Evolutionary conservation across 2,113 vertebrate genomes (phyloP), one percentile per base, ranked within the genome.

Genomic region (Carassius gibelio): DNA sequence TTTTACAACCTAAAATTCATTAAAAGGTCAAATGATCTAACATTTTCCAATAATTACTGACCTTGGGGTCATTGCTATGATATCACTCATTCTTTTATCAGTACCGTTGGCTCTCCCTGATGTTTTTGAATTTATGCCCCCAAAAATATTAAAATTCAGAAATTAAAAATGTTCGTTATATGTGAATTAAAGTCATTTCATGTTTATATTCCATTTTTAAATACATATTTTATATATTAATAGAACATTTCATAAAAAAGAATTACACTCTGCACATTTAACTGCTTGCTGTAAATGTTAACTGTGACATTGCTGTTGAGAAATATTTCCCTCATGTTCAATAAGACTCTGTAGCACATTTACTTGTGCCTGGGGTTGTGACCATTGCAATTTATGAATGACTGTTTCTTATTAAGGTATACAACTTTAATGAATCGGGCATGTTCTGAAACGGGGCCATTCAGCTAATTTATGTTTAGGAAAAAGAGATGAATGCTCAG

Each of bases 391-490:
- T 79, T 59, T 61, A 15, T 61, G 34, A 79, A 79, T 23, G 76
- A 79, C 13, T 62, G 76, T 61, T 78, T 21, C 55, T 23, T 36
- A 79, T 79, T 62, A 61, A 13, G 55, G 57, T 61, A 9, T 79
- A 61, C 57, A 79, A 61, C 55, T 17, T 79, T 61, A 61, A 79
- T 79, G 76, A 79, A 79, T 62, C 55, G 61, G 76, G 76, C 57
- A 62, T 79, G 76, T 79, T 79, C 34, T 61, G 34, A 79, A 61
- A 79, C 59, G n/a, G 55, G 52, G 55, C 52, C 19, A n/a, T 78
- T 78, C 11, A 61, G 76, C 19, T 38, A 78, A 78, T 61, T 13
- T 61, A 34, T 48, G 78, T 81, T 38, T 26, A 48, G n/a, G 66
- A 38, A 66, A 42, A 42, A 81, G 5, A 48, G 61, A 66, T 64